Base-by-base conservation (phyloP, 2,797 vertebrate species). In the Pelobates cultripes region DNA sequence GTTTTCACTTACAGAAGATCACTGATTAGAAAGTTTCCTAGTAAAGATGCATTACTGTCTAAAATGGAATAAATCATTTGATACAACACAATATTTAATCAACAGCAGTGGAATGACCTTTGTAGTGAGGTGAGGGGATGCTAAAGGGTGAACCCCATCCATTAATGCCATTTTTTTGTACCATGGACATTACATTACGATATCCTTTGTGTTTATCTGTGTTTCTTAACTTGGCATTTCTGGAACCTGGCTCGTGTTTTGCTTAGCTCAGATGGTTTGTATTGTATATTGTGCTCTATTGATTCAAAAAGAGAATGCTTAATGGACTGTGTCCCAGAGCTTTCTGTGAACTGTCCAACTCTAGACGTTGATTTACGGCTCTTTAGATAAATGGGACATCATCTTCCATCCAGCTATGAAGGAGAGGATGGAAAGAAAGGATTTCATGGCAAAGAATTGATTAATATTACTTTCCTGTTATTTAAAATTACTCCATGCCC, bases 351-450 rank as follows among this genome's bases (percentile, higher is more conserved):
- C 17, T 43, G 43, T 79, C 71, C 28, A 73, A 51, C 40, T 47
- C 60, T 7, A n/a, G 57, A 66, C 69, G 15, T 47, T 79, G 78
- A 73, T 73, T 73, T 79, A 79, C 44, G 13, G 60, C 8, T 51
- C 70, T 72, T 17, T 41, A 64, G 57, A 73, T 73, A 73, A 73
- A 73, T 60, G 71, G 71, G 40, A 55, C 71, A 42, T 43, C 70
- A 42, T 15, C 51, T 8, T 42, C 8, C 10, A 70, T 73, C 70
- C 60, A 6, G 41, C 44, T 63, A 64, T 73, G 44, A 10, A 43
- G 41, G 41, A 40, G 47, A 51, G 47, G 47, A 51, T 51, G 5
- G 10, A 4, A 4, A 12, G 55, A 57, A 14, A 15, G 55, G 55
- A 57, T 12, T 57, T 57, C 13, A 14, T 57, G 57, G 17, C n/a